These are phyloP conservation scores for Megamerina dolium DNA, from an alignment of 2,888 invertebrate genomes.

Conservation along the genomic window DNA sequence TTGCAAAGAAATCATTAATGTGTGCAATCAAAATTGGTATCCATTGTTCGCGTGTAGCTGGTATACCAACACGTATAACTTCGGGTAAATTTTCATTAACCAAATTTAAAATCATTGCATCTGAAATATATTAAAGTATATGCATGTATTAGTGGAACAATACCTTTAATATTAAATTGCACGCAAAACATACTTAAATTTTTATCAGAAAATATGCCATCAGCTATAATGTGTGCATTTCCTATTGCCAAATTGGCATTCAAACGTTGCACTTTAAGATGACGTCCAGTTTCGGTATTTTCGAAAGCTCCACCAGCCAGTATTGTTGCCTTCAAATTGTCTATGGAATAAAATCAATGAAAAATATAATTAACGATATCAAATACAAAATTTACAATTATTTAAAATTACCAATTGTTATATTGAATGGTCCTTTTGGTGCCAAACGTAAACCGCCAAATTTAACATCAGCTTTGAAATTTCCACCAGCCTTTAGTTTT, in stretches of 20 bases:
- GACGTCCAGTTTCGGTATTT: constrained; percentile 29
- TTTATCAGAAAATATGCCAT: constrained; percentile 44
- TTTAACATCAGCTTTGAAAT: constrained; percentile 59
- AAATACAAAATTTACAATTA: neutral
- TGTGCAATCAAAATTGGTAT: constrained; percentile 44
- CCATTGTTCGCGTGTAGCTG: constrained; percentile 47
- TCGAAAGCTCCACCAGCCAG: constrained; percentile 39
- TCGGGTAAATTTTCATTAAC: constrained; percentile 55
- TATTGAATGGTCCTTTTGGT: constrained; percentile 57
- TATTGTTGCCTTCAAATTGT: constrained; percentile 35
- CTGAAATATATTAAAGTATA: no score
- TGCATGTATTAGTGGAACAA: no score
- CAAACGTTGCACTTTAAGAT: constrained; percentile 36
- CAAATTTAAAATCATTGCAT: constrained; percentile 48
- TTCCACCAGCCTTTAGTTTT: constrained; percentile 54
- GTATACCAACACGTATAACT: constrained; percentile 52
- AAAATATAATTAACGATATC: neutral
- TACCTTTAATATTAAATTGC: no score
- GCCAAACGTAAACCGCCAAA: constrained; percentile 58
- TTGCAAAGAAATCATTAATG: constrained; percentile 43
- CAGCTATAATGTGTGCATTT: constrained; percentile 36
- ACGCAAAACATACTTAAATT: constrained; percentile 35
- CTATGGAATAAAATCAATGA: constrained; percentile 23
- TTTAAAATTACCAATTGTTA: constrained; percentile 54
- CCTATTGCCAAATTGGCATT: constrained; percentile 41